Percentiles rank a stretch among this genome's conserved stretches.
Conservation (phyloP, 1,140 invertebrate species). For the Hycleus phaleratus region DNA sequence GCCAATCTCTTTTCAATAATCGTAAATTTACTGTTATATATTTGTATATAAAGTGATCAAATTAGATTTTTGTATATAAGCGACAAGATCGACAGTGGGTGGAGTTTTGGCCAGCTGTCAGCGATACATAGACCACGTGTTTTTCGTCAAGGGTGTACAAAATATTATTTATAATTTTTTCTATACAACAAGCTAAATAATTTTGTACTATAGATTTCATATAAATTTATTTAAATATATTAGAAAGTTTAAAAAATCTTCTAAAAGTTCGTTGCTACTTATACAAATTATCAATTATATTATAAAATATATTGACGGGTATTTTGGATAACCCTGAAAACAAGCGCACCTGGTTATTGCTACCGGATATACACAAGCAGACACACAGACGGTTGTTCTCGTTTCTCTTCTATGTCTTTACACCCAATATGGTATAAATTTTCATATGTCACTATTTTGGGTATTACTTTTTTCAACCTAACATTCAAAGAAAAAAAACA, state of each 20-base stretch:
- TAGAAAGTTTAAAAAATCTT: no score
- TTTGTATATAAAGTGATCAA: no score
- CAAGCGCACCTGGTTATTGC: conserved; percentile 24
- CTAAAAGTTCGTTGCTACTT: no score
- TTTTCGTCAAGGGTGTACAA: conserved; percentile 9
- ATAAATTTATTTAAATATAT: no score
- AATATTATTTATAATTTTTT: neutral
- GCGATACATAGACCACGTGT: conserved; percentile 25
- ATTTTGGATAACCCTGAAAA: conserved; percentile 24
- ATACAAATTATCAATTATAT: no score
- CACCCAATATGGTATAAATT: conserved; percentile 26
- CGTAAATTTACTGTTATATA: no score
- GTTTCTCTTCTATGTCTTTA: conserved; percentile 17
- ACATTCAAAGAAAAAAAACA: no score
- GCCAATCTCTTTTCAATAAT: no score
- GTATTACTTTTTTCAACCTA: no score
- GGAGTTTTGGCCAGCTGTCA: conserved; percentile 21
- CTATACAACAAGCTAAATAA: no score
- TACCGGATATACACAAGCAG: conserved; percentile 24
- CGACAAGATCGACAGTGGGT: conserved; percentile 17
- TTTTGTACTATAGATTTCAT: no score
- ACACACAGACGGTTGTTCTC: conserved; percentile 19
- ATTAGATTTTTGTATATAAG: neutral
- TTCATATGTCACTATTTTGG: neutral
- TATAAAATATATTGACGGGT: no score